phyloP scores from a whole-genome alignment of 1,140 invertebrate genomes.

The Brachionus plicatilis region DNA sequence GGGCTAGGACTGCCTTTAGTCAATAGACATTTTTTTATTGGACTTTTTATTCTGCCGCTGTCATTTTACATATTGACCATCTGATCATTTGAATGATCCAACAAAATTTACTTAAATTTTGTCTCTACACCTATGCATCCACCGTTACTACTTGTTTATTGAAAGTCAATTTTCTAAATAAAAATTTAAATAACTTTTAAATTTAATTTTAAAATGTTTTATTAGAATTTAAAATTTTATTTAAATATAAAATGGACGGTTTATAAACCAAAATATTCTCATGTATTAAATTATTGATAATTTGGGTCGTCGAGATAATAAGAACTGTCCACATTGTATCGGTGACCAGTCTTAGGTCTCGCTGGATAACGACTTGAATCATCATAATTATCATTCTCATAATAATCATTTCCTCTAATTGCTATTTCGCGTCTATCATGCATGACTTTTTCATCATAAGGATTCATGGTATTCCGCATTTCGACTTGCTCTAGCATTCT shows the following conservation, averaged over 20 bases:
- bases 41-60: too few relatives aligned
- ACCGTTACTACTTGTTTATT: too few relatives aligned
- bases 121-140: too few relatives aligned
- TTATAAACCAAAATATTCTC: background rate
- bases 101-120: too few relatives aligned
- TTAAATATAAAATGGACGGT: background rate
- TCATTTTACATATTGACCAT: too few relatives aligned
- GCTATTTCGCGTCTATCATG: background rate
- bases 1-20: too few relatives aligned
- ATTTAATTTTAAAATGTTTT: background rate
- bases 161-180: too few relatives aligned
- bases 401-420: background rate
- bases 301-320: conserved; percentile 22
- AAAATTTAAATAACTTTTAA: background rate
- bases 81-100: too few relatives aligned
- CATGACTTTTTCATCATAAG: background rate
- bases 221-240: background rate
- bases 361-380: background rate
- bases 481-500: background rate
- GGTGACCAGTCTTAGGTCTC: conserved; percentile 26
- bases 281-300: background rate
- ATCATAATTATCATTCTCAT: background rate
- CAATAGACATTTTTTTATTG: too few relatives aligned
- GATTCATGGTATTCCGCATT: background rate
- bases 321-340: conserved; percentile 18